Base-by-base conservation (phyloP, 2,113 vertebrate genomes). In the Pseudorhombus dupliciocellatus region DNA sequence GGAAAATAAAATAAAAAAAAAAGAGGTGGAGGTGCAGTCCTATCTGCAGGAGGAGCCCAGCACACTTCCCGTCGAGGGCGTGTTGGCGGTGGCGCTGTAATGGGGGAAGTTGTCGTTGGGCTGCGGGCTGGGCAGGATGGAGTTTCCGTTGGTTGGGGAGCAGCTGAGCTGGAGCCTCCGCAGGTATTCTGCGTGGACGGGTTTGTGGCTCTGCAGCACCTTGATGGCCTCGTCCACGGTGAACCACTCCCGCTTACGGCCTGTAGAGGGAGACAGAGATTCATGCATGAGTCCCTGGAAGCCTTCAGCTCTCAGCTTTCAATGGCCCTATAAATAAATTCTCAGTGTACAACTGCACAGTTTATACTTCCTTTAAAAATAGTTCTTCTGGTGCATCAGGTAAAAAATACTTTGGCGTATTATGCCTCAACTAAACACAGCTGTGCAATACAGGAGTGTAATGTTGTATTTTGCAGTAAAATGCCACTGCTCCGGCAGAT, bases 191-290 rank as follows among this genome's bases (percentile, higher is more conserved):
- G 97, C 97, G 60, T 99, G 97, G 77, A 98, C 96, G 0, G 97
- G 97, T 87, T 99, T 99, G 89, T 99, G 95, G 88, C 88, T 94
- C 93, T 97, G 96, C 90, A 99, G 94, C 89, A 97, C 94, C 89
- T 92, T 94, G 57, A 98, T 93, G 85, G 97, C 97, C 52, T 98
- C 97, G 20, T 98, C 97, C 55, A 98, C 95, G 7, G 94, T 95
- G 91, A 99, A 99, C 97, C 97, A 99, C 88, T 98, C 95, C 88
- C 97, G 94, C 93, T 98, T 99, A 81, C 97, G 96, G 86, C 97
- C 97, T 99, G 92, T 24, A 83, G 90, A 30, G 62, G 89, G 85
- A 86, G 84, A 77, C 70, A 88, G 16, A 91, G 75, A 31, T 59
- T 46, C 62, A 24, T 0, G 24, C 0, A 9, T 55, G 54, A 30